Evolutionary conservation across 2,113 vertebrate genomes (phyloP), one percentile per base, ranked within the genome.

Genomic region (Malaclemys terrapin): DNA sequence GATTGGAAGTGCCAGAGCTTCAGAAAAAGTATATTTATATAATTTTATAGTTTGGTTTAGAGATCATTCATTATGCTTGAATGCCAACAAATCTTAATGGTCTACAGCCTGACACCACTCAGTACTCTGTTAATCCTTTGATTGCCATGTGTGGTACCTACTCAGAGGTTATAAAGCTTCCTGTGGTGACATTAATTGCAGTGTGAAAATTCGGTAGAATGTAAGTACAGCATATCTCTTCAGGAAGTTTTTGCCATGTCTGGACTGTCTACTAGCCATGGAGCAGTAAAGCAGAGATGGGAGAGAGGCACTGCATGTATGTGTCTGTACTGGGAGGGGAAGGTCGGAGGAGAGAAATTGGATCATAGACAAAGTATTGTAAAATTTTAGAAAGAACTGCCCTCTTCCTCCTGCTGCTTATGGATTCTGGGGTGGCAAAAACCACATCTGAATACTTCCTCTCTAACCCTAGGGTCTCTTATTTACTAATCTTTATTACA

Each of bases 401-500:
- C 5, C 47, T 8, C 49, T 92, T 94, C 83, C 57, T 95, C 53
- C 79, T 76, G 79, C 91, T 1, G 5, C 59, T 88, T 78, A 53
- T 24, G 52, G 84, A 83, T 96, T 88, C 75, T 35, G 75, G 95
- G 65, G 83, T 93, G 89, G 85, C 85, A 87, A 75, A 96, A 95
- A 27, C 95, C 94, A 82, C 85, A 92, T 87, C 94, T 8, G 1
- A 97, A 89, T 7, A 11, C 84, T 91, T 95, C 91, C 93, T 91
- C 94, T 88, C 76, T 83, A 95, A 84, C 49, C 88, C 83, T 35
- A 69, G 59, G 29, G 19, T 35, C 35, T 80, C 88, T 95, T 96
- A 96, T 97, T 97, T 96, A 89, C 84, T 75, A 86, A 57, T 69
- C 79, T 80, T 93, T 91, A 86, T 94, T 91, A 91, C 84, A 2